These are phyloP conservation scores for Leguminivora glycinivorella DNA, from an alignment of 1,140 invertebrate species.

Conservation along the genomic window DNA sequence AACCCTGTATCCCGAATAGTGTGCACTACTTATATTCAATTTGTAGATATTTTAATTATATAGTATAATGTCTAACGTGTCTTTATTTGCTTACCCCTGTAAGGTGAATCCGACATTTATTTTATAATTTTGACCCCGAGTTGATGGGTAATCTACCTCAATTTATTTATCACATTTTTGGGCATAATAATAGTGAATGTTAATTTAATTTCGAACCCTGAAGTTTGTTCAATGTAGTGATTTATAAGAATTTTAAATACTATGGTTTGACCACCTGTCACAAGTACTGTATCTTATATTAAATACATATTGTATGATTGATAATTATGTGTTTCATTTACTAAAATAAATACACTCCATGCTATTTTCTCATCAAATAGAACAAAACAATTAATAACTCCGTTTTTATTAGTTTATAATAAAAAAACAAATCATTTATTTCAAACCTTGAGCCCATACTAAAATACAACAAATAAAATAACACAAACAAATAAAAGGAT, in stretches of 20 bases:
- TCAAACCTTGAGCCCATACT: no score
- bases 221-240: constrained; percentile 71
- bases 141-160: constrained; percentile 72
- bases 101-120: constrained; percentile 64
- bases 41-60: constrained; percentile 79
- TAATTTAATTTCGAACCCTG: constrained; percentile 60
- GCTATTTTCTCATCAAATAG: not conserved
- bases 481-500: no score
- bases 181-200: constrained; percentile 73
- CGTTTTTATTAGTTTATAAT: no score
- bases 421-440: no score
- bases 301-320: constrained; percentile 79
- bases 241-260: constrained; percentile 65
- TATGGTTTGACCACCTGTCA: constrained; percentile 76
- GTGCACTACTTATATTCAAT: constrained; percentile 75
- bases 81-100: constrained; percentile 70
- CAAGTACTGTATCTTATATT: constrained; percentile 78
- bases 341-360: not conserved
- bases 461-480: no score
- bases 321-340: constrained; percentile 65
- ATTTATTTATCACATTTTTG: constrained; percentile 77
- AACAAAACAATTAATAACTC: no score
- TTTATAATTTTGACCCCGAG: constrained; percentile 68
- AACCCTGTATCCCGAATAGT: constrained; percentile 58
- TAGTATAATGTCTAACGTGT: constrained; percentile 76